A percentile compares a stretch with the other conserved stretches of the same genome.
These are phyloP conservation scores for Dynastes grantii DNA, from an alignment of 2,888 invertebrate species.

Conservation along the genomic window DNA sequence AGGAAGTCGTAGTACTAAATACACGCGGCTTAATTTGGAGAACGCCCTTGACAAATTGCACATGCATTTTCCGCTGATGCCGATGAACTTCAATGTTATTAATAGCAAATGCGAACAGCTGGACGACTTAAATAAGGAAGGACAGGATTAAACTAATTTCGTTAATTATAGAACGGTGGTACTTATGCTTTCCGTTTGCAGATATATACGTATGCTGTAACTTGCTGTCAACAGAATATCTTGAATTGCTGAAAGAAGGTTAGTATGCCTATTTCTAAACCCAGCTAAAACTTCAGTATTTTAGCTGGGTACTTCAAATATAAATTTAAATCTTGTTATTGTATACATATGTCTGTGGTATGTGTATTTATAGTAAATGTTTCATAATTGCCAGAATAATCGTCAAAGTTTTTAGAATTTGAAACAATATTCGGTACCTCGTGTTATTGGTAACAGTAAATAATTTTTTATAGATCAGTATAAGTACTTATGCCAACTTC, in stretches of 20 bases:
- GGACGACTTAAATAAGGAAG: conserved; percentile 35
- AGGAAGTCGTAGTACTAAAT: background rate
- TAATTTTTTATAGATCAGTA: too few species aligned
- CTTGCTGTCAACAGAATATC: background rate
- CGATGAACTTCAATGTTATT: conserved; percentile 49
- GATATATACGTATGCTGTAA: background rate
- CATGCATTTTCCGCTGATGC: conserved; percentile 44
- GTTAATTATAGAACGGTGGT: conserved; percentile 33
- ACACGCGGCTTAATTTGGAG: conserved; percentile 23
- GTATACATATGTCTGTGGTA: too few species aligned
- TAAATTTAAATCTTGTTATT: background rate
- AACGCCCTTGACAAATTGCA: conserved; percentile 49
- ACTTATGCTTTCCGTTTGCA: background rate
- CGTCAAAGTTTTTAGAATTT: too few species aligned
- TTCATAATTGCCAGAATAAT: too few species aligned
- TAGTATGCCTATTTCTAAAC: background rate
- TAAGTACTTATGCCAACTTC: too few species aligned
- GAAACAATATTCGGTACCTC: too few species aligned
- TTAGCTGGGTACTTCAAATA: background rate
- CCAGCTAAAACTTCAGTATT: background rate
- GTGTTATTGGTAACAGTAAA: too few species aligned
- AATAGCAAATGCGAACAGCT: conserved; percentile 41
- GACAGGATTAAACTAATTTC: conserved; percentile 40
- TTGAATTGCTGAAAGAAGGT: background rate
- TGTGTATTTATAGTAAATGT: too few species aligned